Base-by-base conservation (phyloP, 2,888 invertebrate genomes). In the Adineta ricciae region DNA sequence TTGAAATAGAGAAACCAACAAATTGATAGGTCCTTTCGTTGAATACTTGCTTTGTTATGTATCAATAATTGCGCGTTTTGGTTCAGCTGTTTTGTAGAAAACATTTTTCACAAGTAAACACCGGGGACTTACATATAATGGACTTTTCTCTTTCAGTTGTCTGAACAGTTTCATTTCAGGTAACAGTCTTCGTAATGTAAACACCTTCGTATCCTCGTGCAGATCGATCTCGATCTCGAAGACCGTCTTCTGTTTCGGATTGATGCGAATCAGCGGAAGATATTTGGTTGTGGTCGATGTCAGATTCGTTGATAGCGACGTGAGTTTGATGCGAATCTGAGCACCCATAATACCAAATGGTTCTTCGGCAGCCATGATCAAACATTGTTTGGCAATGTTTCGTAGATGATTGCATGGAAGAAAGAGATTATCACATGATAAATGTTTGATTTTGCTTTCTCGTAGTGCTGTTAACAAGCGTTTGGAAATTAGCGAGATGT, bases 401-500 rank as follows among this genome's bases (percentile, higher is more conserved):
- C 41, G 36, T 21, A 73, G 16, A 73, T 73, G 73, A 73, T 73
- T 73, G 38, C 73, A 73, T 73, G 73, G 73, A 36, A 73, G 38
- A 73, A 73, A 73, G 24, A 73, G 14, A 73, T 73, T 41, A 38
- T 41, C 27, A 73, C 73, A 73, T 38, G 36, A 38, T 41, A 73
- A 73, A 73, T 73, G 73, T 41, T 73, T 73, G 8, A 73, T 36
- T 73, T 73, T 73, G 38, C 73, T 73, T 41, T 73, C 73, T 38
- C 73, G 73, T 73, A 73, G 38, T 38, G 41, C n/a, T 24, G 36
- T 41, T n/a, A 73, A 73, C 9, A 73, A 41, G 24, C 38, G 73
- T 38, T 73, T 73, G 21, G 73, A 38, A 24, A 78, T 41, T 1
- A 78, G 2, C 41, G 41, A 41, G 5, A 41, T 41, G n/a, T 78